A percentile compares a stretch with the other conserved stretches of the same genome.
phyloP scores from a whole-genome alignment of 2,113 vertebrate species.

The Vombatus ursinus region DNA sequence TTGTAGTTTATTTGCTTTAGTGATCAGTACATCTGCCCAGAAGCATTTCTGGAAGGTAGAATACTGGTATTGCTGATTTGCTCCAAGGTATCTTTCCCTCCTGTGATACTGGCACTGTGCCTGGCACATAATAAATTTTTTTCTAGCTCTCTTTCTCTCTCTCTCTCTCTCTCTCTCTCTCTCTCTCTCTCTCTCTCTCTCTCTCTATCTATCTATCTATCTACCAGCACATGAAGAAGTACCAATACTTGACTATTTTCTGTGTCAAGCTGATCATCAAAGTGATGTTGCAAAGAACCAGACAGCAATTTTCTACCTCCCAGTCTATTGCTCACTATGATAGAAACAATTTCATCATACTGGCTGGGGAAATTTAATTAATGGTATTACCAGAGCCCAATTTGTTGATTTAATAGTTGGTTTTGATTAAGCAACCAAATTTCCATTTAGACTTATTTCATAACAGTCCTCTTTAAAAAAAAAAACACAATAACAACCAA shows the following conservation, averaged over 20 bases:
- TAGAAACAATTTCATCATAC: neutral
- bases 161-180: no score
- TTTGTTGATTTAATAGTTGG: neutral
- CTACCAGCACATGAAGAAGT: neutral
- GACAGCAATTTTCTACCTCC: neutral
- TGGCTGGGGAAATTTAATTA: neutral
- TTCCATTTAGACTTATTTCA: neutral
- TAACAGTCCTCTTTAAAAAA: neutral
- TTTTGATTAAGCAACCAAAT: neutral
- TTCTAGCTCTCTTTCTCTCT: neutral
- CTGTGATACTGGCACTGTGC: neutral
- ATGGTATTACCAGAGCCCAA: neutral
- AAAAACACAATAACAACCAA: neutral
- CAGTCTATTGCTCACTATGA: neutral
- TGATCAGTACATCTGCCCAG: neutral
- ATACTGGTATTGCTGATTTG: neutral
- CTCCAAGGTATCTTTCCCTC: neutral
- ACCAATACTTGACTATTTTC: neutral
- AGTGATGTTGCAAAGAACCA: neutral
- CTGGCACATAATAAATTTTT: neutral
- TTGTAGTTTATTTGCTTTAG: neutral
- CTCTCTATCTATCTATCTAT: neutral
- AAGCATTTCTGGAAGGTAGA: neutral
- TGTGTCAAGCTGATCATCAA: neutral
- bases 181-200: neutral